These are phyloP conservation scores for Dolomedes plantarius DNA, from an alignment of 2,888 invertebrate species.

Conservation along the genomic window DNA sequence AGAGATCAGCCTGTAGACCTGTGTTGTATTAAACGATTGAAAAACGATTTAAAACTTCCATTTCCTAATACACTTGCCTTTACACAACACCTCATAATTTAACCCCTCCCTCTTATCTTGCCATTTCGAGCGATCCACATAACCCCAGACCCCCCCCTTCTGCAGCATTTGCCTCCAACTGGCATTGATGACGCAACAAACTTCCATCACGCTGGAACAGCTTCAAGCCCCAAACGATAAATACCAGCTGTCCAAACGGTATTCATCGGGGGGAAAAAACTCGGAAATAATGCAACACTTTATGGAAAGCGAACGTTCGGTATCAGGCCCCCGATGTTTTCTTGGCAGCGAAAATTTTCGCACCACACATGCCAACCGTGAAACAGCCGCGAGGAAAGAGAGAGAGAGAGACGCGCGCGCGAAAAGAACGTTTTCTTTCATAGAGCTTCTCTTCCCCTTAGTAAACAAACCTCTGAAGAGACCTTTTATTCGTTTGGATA, in stretches of 20 bases:
- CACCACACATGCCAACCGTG: background rate
- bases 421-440: background rate
- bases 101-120: too few relatives aligned
- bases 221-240: background rate
- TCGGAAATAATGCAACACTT: background rate
- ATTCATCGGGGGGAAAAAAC: background rate
- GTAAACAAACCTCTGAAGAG: conserved; percentile 42
- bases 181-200: too few relatives aligned
- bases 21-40: too few relatives aligned
- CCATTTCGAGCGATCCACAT: too few relatives aligned
- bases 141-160: too few relatives aligned
- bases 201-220: too few relatives aligned
- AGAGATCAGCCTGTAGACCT: too few relatives aligned
- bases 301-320: background rate
- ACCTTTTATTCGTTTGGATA: conserved; percentile 33
- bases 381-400: background rate
- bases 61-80: too few relatives aligned
- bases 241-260: background rate
- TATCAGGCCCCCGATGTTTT: background rate
- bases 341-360: background rate
- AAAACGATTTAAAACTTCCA: too few relatives aligned
- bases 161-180: too few relatives aligned
- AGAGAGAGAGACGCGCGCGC: background rate
- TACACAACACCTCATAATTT: too few relatives aligned
- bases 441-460: background rate